Conservation (phyloP, 2,888 invertebrate genomes). For the Crioceris asparagi region DNA sequence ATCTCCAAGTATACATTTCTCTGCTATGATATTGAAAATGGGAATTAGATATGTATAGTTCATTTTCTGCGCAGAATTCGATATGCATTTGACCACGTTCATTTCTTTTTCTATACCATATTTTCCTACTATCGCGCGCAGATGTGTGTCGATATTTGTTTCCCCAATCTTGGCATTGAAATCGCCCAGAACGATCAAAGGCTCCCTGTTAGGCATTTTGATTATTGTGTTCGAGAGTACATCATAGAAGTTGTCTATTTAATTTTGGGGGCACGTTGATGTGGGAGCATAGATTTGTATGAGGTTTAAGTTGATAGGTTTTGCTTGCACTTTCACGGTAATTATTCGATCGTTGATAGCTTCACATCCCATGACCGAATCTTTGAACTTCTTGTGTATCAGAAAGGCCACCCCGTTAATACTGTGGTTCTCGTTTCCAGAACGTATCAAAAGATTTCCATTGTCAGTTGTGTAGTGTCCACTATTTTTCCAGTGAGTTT, state of each 20-base stretch:
- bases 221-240: too few relatives aligned
- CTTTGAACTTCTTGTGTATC: not conserved
- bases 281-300: slow-evolving; percentile 2
- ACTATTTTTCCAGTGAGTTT: too few relatives aligned
- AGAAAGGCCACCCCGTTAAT: slow-evolving; percentile 1
- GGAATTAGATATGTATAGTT: too few relatives aligned
- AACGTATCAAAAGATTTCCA: not conserved
- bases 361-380: not conserved
- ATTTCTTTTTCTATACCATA: slow-evolving; percentile 1
- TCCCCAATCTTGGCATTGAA: not conserved
- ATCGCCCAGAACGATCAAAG: too few relatives aligned
- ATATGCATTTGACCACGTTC: not conserved
- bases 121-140: not conserved
- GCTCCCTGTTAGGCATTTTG: not conserved
- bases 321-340: slow-evolving; percentile 1
- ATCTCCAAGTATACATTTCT: too few relatives aligned
- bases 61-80: too few relatives aligned
- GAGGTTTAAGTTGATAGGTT: not conserved
- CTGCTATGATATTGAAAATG: too few relatives aligned
- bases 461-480: too few relatives aligned
- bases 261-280: slow-evolving; percentile 1
- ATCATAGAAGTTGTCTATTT: slow-evolving; percentile 1
- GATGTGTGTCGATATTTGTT: not conserved
- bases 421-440: slow-evolving; percentile 1
- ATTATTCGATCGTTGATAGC: not conserved